Evolutionary conservation across 92 coral and sea anemone genomes (phyloP).

Genomic region (Porites cylindrica): DNA sequence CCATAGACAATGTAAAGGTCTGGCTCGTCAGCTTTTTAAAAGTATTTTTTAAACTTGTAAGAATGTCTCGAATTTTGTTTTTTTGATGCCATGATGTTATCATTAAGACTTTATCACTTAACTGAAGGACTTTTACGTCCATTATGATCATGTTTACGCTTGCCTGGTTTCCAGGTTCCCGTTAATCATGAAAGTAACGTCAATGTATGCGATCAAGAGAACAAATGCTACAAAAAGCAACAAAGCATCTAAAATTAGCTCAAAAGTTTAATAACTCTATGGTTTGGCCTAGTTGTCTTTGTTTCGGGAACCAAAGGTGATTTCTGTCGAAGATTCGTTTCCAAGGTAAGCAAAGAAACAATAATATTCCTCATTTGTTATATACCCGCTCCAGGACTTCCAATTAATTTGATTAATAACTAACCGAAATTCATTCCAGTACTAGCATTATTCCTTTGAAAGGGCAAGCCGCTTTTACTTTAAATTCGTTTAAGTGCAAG

Average conservation of each 20-base stretch:
- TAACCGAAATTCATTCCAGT: neutral
- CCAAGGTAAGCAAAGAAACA: conserved; percentile 22
- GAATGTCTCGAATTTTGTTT: neutral
- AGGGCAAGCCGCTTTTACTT: too few relatives aligned
- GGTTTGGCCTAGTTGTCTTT: neutral
- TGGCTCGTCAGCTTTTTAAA: neutral
- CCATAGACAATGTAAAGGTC: neutral
- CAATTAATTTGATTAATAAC: neutral
- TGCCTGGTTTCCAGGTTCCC: conserved; percentile 37
- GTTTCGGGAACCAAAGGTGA: neutral
- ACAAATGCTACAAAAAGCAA: conserved; percentile 1
- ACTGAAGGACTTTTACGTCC: neutral
- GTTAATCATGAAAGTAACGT: neutral
- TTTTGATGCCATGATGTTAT: conserved; percentile 1
- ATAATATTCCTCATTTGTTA: neutral
- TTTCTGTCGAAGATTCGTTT: conserved; percentile 6
- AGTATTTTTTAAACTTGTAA: too few relatives aligned
- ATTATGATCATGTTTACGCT: neutral
- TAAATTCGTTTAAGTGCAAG: neutral
- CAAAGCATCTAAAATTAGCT: neutral
- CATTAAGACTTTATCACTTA: neutral
- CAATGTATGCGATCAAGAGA: neutral
- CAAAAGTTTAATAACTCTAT: neutral
- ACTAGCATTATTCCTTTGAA: neutral
- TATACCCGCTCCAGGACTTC: neutral